Evolutionary conservation across 1,140 invertebrate genomes (phyloP).

Genomic region (Heliconius congener): DNA sequence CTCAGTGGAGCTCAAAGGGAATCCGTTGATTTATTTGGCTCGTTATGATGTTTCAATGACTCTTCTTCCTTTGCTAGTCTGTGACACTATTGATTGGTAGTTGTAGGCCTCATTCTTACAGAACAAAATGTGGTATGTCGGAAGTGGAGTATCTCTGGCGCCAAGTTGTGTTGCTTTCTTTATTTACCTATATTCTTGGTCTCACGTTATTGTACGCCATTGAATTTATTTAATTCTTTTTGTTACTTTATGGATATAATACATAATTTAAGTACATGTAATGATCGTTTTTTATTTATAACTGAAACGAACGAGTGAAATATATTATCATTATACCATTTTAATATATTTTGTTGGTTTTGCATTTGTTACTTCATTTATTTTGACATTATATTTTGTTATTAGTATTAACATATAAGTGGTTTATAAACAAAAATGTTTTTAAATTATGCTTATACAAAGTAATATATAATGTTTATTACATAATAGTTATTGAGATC

Average conservation of each 20-base stretch:
- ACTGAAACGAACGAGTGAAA: too few relatives aligned
- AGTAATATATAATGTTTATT: too few relatives aligned
- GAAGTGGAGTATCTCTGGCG: neutral
- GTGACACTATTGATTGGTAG: conserved; percentile 45
- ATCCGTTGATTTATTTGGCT: conserved; percentile 50
- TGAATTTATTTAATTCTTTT: neutral
- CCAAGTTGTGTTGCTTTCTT: neutral
- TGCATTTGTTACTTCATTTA: too few relatives aligned
- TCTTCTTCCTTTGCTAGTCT: conserved; percentile 41
- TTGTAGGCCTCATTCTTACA: conserved; percentile 5
- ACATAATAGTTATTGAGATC: neutral
- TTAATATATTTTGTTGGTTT: too few relatives aligned
- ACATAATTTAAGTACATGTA: too few relatives aligned
- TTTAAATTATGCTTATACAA: too few relatives aligned
- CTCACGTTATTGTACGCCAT: neutral
- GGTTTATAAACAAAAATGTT: too few relatives aligned
- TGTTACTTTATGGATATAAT: too few relatives aligned
- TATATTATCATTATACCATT: too few relatives aligned
- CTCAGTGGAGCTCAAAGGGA: conserved; percentile 39
- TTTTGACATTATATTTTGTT: too few relatives aligned
- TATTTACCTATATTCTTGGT: neutral
- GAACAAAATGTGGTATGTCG: conserved; percentile 10
- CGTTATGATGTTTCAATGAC: conserved; percentile 51
- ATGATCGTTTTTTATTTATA: too few relatives aligned
- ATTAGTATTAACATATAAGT: too few relatives aligned